A percentile compares a stretch with the other conserved stretches of the same genome.
Evolutionary conservation across 2,113 vertebrate genomes (phyloP).

Genomic region (Catagonus wagneri): DNA sequence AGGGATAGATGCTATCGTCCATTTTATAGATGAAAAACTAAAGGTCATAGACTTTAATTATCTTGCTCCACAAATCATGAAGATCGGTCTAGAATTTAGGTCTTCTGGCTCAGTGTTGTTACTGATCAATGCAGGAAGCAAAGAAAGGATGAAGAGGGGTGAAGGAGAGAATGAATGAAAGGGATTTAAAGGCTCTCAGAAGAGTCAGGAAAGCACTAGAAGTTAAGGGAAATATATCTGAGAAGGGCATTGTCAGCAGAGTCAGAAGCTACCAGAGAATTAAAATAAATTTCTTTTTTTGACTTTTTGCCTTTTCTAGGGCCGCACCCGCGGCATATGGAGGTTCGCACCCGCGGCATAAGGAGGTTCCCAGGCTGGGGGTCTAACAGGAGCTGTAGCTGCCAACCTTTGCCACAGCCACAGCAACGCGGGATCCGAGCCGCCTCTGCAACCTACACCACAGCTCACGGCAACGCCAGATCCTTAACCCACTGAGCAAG

Average conservation of each 20-base stretch:
- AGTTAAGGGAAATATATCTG: neutral
- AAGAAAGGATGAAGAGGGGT: neutral
- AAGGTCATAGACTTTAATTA: neutral
- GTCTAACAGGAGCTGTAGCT: too few relatives aligned
- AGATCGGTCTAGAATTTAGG: neutral
- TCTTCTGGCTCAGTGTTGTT: neutral
- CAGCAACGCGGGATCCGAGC: too few relatives aligned
- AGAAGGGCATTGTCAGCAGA: neutral
- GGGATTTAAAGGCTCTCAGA: neutral
- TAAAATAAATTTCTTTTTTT: neutral
- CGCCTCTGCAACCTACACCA: too few relatives aligned
- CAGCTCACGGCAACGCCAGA: too few relatives aligned
- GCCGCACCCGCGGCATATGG: too few relatives aligned
- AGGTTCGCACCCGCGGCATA: too few relatives aligned
- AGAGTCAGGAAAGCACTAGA: neutral
- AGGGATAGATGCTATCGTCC: neutral
- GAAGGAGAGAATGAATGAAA: neutral
- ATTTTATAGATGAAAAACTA: constrained; percentile 18
- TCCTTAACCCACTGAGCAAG: too few relatives aligned
- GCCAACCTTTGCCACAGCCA: too few relatives aligned
- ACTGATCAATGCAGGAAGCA: neutral
- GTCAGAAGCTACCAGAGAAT: neutral
- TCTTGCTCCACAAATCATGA: neutral
- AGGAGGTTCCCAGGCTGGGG: too few relatives aligned
- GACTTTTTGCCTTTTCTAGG: too few relatives aligned